phyloP scores from a whole-genome alignment of 2,888 invertebrate species.

The Apamea anceps region DNA sequence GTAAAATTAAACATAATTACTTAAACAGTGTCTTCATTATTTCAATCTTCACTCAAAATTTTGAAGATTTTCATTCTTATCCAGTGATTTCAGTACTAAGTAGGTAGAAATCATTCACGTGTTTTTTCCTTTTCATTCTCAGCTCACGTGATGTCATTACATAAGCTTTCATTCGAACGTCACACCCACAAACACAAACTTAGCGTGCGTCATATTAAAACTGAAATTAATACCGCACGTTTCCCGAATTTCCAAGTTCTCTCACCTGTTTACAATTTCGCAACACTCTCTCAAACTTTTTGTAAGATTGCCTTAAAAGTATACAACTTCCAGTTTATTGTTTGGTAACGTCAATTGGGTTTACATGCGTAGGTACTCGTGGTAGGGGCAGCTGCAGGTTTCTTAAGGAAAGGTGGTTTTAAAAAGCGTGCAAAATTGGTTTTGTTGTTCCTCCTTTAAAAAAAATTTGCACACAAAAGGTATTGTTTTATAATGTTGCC shows the following conservation, averaged over 20 bases:
- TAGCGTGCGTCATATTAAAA: slow-evolving; percentile 28
- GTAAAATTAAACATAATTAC: not conserved
- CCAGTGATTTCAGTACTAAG: not conserved
- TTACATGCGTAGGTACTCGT: slow-evolving; percentile 17
- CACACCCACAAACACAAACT: slow-evolving; percentile 11
- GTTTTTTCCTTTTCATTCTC: not conserved
- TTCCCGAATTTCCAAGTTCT: slow-evolving; percentile 10
- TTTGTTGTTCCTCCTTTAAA: not conserved
- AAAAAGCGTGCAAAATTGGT: not conserved
- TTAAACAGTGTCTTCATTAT: too few species aligned
- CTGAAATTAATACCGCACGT: slow-evolving; percentile 34
- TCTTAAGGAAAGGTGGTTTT: slow-evolving; percentile 21
- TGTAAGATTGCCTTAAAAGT: slow-evolving; percentile 30
- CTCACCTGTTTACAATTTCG: slow-evolving; percentile 24
- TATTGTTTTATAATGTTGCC: not conserved
- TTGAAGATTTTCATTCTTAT: too few species aligned
- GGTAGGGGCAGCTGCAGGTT: not conserved
- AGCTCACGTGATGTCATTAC: slow-evolving; percentile 30
- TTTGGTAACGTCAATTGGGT: slow-evolving; percentile 12
- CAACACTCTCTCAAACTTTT: slow-evolving; percentile 41
- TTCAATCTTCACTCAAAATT: not conserved
- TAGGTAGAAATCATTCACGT: not conserved
- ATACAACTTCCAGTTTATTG: slow-evolving; percentile 9
- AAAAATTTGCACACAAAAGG: not conserved
- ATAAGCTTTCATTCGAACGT: slow-evolving; percentile 23